Evolutionary conservation across 2,797 vertebrate genomes (phyloP).

Genomic region (Sebastes miniatus): DNA sequence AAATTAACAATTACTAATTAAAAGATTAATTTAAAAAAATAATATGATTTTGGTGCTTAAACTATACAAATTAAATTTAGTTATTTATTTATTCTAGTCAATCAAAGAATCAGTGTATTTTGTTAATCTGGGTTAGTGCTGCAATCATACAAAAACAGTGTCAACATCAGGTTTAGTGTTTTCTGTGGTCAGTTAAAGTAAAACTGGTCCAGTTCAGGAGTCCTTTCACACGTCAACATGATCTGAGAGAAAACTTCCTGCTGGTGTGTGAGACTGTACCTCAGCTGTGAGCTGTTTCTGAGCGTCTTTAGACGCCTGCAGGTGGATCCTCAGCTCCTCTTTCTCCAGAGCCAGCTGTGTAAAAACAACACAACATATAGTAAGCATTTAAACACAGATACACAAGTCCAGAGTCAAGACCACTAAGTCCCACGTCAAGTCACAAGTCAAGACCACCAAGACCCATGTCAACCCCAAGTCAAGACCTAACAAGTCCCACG

Average conservation of each 20-base stretch:
- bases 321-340: conserved; percentile 95
- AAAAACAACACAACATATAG: conserved; percentile 31
- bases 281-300: conserved; percentile 96
- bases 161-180: neutral
- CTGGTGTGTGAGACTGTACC: conserved; percentile 70
- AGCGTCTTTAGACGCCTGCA: conserved; percentile 96
- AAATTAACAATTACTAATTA: neutral
- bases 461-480: too few species aligned
- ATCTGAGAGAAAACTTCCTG: neutral
- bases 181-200: neutral
- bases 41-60: neutral
- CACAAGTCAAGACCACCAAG: neutral
- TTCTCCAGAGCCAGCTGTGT: conserved; percentile 94
- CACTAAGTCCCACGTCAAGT: neutral
- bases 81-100: neutral
- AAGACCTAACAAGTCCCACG: neutral
- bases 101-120: neutral
- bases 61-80: neutral
- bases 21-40: neutral
- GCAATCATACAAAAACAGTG: neutral
- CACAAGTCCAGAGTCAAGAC: neutral
- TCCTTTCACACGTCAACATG: neutral
- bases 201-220: neutral
- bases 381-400: neutral
- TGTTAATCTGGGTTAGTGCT: neutral